Base-by-base conservation (phyloP, 2,888 invertebrate species). In the Acholoe squamosa region DNA sequence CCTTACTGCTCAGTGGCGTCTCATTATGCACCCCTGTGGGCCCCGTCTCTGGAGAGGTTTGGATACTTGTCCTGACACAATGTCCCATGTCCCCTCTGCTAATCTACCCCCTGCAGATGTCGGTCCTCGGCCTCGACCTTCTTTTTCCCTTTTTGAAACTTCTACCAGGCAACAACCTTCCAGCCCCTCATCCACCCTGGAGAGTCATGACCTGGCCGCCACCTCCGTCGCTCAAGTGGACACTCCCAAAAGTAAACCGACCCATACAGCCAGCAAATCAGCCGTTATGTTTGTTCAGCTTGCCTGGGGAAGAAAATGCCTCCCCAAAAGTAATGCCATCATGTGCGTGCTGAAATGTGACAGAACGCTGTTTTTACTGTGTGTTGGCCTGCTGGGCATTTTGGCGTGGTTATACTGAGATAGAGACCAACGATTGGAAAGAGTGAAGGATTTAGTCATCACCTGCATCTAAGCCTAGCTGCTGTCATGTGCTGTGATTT, bases 1-100 rank as follows among this genome's bases (percentile, higher is more conserved):
- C 80, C 80, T 19, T 34, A 5, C 25, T 22, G 34, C 43, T 19
- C 43, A 0, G 22, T 34, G 7, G 34, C 16, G 16, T n/a, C 33
- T 80, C 80, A 80, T 80, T 80, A 80, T 80, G 22, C 80, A 25
- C 0, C 80, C 34, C 34, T 22, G 14, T 5, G 71, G 71, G 19
- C 14, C 28, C 71, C 71, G 28, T 71, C 80, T 22, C 80, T 16
- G 80, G 34, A 80, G 80, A 80, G 80, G 80, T 80, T 80, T 80
- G 80, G 80, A 33, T 80, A 80, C 80, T 80, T 80, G 80, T 80
- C 80, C 43, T 43, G 80, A 80, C 80, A 80, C 80, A 80, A 80
- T 34, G 80, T 19, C 43, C 80, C 43, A 43, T 80, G 80, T 80
- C 34, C 34, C 43, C 34, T 33, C 43, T 43, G 43, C 80, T 80